Base-by-base conservation (phyloP, 30 jellyfish, hydroid and myxozoan species). In the Clytia hemisphaerica region DNA sequence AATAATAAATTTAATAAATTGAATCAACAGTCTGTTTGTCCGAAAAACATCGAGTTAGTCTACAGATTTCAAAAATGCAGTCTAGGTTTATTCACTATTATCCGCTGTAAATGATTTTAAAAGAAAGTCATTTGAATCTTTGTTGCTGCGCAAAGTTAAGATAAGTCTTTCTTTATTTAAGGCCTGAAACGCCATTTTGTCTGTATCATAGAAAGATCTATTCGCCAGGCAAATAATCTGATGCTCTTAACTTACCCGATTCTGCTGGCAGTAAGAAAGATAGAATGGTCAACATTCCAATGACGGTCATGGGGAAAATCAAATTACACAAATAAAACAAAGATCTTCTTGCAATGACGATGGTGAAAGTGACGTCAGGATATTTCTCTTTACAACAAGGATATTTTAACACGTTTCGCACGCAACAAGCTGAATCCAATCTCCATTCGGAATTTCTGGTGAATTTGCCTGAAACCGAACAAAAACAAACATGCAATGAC, bases 251-350 rank as follows among this genome's bases (percentile, higher is more conserved):
- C 10, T 9, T 28, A 60, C 95, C 95, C 30, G 92, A 77, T 54
- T 77, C 92, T 3, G 95, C 92, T 0, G 95, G 95, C 55, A 84
- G 64, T 2, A 84, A 66, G 74, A 75, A 84, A 25, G 95, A 64
- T 6, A 76, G 61, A 1, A 85, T 61, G 14, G 95, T 83, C 50
- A 84, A 75, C 18, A 75, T 38, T 18, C 92, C 92, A 32, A 84
- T 84, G 16, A 84, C 15, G 26, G 68, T 76, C 34, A 86, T 79
- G 18, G 95, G 95, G 80, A 86, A 84, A 1, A 84, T 84, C 59
- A 84, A 57, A 65, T 84, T 84, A 57, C 82, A 65, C 61, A 84
- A 59, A 49, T 76, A 84, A 53, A 84, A 84, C 33, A 73, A 50
- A 4, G 95, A 73, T 15, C 92, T 50, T 14, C 95, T 66, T 18